These are phyloP conservation scores for Mustela lutreola DNA, from an alignment of 2,113 vertebrate species.

Conservation along the genomic window DNA sequence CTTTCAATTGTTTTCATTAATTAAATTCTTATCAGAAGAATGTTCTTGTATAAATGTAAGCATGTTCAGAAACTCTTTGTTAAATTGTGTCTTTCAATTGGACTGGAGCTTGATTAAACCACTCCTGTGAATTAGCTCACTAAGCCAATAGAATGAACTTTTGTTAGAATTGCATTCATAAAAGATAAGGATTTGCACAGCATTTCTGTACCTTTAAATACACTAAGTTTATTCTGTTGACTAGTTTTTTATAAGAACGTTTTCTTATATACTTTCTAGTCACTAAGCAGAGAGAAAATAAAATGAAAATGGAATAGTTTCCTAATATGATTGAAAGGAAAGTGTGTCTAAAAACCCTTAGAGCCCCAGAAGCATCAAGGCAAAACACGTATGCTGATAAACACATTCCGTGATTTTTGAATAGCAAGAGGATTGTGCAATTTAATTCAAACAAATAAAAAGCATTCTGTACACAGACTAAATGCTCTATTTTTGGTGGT, in stretches of 20 bases:
- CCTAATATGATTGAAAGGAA: constrained; percentile 40
- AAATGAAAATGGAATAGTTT: constrained; percentile 55
- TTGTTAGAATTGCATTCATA: not conserved
- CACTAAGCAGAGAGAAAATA: constrained; percentile 25
- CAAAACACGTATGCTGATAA: constrained; percentile 33
- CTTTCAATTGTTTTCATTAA: not conserved
- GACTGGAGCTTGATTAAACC: not conserved
- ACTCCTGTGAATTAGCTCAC: not conserved
- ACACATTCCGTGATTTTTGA: constrained; percentile 54
- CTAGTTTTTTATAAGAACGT: not conserved
- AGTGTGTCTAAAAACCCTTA: not conserved
- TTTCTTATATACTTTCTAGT: constrained; percentile 31
- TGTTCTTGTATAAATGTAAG: not conserved
- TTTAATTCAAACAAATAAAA: constrained; percentile 61
- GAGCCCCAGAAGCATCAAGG: constrained; percentile 12
- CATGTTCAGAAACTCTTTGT: not conserved
- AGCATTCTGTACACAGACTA: constrained; percentile 47
- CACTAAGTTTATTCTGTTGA: constrained; percentile 6
- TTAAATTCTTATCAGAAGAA: not conserved
- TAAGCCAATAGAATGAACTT: not conserved
- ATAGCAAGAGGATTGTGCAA: constrained; percentile 32
- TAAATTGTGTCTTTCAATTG: not conserved
- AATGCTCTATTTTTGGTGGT: not conserved
- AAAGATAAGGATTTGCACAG: not conserved
- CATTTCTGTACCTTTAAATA: constrained; percentile 13